Evolutionary conservation across 1,140 invertebrate genomes (phyloP).

Genomic region (Drosophila rufa): DNA sequence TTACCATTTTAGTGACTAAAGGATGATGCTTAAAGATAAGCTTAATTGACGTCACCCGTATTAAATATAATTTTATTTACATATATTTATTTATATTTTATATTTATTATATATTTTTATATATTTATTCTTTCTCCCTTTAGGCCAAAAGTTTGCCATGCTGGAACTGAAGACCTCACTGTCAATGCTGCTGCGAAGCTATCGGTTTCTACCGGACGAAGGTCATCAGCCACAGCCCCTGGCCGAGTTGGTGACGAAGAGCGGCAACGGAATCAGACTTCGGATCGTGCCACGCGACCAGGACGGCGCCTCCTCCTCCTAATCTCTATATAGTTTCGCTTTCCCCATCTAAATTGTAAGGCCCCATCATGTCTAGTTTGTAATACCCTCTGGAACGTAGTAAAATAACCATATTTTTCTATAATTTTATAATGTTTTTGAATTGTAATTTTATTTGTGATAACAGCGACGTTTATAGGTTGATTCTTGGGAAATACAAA

Average conservation of each 20-base stretch:
- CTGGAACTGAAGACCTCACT: conserved; percentile 85
- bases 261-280: conserved; percentile 84
- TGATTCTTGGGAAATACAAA: too few relatives aligned
- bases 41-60: too few relatives aligned
- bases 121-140: neutral
- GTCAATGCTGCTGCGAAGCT: conserved; percentile 81
- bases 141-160: conserved; percentile 86
- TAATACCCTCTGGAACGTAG: neutral
- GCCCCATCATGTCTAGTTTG: neutral
- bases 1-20: too few relatives aligned
- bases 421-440: too few relatives aligned
- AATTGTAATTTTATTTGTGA: neutral
- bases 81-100: neutral
- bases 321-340: neutral
- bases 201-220: conserved; percentile 76
- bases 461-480: too few relatives aligned
- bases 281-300: conserved; percentile 62
- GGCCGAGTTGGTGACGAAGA: conserved; percentile 84
- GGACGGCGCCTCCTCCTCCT: neutral
- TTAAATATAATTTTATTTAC: too few relatives aligned
- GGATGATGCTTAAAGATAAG: too few relatives aligned
- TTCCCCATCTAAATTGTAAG: neutral
- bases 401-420: neutral
- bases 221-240: conserved; percentile 62
- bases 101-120: too few relatives aligned